A percentile compares a stretch with the other conserved stretches of the same genome.
phyloP scores from a whole-genome alignment of 1,140 invertebrate species.

The Cardiocondyla obscurior region DNA sequence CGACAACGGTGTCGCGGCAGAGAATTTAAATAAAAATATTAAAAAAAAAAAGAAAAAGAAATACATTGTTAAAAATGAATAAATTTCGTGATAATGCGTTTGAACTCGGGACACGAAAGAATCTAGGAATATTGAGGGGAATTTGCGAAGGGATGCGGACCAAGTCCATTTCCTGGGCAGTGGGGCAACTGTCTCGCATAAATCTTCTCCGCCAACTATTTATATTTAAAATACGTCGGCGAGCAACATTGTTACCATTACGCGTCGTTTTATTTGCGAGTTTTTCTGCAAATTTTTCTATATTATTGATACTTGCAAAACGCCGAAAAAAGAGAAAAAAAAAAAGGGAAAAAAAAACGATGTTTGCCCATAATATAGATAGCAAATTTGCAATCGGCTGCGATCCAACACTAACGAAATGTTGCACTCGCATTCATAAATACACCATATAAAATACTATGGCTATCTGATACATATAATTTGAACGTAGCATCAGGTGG shows the following conservation, averaged over 20 bases:
- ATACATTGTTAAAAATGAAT: background rate
- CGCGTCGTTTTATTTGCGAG: too few species aligned
- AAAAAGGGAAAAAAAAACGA: too few species aligned
- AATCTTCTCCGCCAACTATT: slow-evolving; percentile 48
- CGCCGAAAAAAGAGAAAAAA: too few species aligned
- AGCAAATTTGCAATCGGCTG: background rate
- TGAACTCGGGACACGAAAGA: background rate
- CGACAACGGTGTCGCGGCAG: background rate
- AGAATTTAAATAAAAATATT: slow-evolving; percentile 3
- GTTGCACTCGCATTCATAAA: background rate
- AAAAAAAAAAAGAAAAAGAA: background rate
- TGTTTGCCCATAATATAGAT: background rate
- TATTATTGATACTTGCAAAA: background rate
- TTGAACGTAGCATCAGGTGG: slow-evolving; percentile 44
- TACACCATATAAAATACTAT: slow-evolving; percentile 16
- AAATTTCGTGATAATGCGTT: background rate
- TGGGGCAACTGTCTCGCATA: slow-evolving; percentile 8
- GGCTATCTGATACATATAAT: slow-evolving; percentile 27
- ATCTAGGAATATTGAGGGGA: slow-evolving; percentile 23
- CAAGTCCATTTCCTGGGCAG: slow-evolving; percentile 45
- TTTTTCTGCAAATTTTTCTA: background rate
- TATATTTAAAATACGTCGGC: slow-evolving; percentile 44
- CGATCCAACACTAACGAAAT: background rate
- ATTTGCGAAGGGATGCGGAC: slow-evolving; percentile 22
- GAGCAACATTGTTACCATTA: slow-evolving; percentile 15